Evolutionary conservation across 2,888 invertebrate genomes (phyloP).

Genomic region (Unio pictorum): DNA sequence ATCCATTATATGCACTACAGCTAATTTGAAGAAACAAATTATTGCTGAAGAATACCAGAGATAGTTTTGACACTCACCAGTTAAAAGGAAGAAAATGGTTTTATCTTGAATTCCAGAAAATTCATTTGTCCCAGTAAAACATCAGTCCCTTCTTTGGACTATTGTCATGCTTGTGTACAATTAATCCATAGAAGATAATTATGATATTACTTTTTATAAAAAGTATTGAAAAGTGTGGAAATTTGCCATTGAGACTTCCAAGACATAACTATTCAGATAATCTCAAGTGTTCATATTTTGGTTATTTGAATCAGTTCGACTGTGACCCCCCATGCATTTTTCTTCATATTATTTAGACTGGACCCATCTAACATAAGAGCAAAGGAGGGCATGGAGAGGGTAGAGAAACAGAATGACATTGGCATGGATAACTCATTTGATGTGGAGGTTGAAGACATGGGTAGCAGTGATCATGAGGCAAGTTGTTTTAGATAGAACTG

Average conservation of each 20-base stretch:
- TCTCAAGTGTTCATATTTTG: neutral
- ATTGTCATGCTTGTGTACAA: no score
- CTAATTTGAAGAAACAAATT: no score
- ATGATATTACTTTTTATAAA: no score
- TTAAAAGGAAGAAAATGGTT: no score
- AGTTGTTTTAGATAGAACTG: slow-evolving; percentile 2
- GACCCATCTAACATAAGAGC: slow-evolving; percentile 80
- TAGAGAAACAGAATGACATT: slow-evolving; percentile 72
- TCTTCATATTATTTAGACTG: slow-evolving; percentile 70
- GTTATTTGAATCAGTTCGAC: neutral
- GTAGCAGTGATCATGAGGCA: slow-evolving; percentile 69
- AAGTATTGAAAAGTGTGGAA: no score
- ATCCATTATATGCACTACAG: no score
- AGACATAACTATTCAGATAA: neutral
- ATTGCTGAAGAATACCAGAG: no score
- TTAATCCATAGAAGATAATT: no score
- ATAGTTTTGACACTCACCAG: no score
- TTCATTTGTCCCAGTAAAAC: no score
- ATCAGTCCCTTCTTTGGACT: no score
- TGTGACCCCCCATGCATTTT: neutral
- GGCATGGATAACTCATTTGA: slow-evolving; percentile 35
- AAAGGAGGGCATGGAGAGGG: slow-evolving; percentile 78
- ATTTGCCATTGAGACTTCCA: neutral
- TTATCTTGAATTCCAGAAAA: no score
- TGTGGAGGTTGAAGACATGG: slow-evolving; percentile 64